A percentile compares a stretch with the other conserved stretches of the same genome.
phyloP scores from a whole-genome alignment of 2,888 invertebrate genomes.

The Augiades crinisus region DNA sequence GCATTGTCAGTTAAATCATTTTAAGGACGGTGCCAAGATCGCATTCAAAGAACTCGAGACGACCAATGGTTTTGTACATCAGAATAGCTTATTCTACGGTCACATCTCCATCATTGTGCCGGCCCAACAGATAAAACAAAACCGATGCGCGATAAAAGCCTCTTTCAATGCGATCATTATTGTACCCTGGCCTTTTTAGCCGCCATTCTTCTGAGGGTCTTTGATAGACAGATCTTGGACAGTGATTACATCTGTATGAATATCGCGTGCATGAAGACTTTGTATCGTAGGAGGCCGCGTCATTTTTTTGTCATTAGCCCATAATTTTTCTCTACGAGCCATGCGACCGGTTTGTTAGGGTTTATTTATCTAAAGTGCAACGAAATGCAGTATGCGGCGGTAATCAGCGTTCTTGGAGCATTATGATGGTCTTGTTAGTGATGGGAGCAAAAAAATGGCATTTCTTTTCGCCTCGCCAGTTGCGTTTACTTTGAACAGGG shows the following conservation, averaged over 20 bases:
- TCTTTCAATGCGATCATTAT: conserved; percentile 30
- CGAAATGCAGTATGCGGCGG: conserved; percentile 31
- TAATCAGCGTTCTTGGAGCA: conserved; percentile 32
- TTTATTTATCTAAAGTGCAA: conserved; percentile 32
- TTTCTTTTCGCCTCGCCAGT: conserved; percentile 15
- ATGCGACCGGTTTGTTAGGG: conserved; percentile 31
- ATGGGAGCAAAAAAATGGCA: conserved; percentile 13
- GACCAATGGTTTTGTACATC: conserved; percentile 21
- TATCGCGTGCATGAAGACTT: conserved; percentile 31
- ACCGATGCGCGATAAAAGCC: conserved; percentile 29
- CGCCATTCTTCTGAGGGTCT: conserved; percentile 24
- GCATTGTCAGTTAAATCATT: conserved; percentile 1
- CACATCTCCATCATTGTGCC: conserved; percentile 25
- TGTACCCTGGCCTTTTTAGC: conserved; percentile 27
- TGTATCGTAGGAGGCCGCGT: conserved; percentile 24
- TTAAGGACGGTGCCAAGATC: neutral
- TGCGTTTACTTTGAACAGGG: conserved; percentile 9
- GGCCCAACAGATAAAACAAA: conserved; percentile 26
- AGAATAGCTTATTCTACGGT: conserved; percentile 26
- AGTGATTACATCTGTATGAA: conserved; percentile 35
- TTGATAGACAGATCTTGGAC: conserved; percentile 30
- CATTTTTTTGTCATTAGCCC: conserved; percentile 38
- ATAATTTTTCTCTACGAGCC: conserved; percentile 39
- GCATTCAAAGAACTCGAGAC: conserved; percentile 6
- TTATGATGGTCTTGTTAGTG: conserved; percentile 30